A percentile compares a stretch with the other conserved stretches of the same genome.
phyloP scores from a whole-genome alignment of 2,113 vertebrate genomes.

The Dascyllus trimaculatus region DNA sequence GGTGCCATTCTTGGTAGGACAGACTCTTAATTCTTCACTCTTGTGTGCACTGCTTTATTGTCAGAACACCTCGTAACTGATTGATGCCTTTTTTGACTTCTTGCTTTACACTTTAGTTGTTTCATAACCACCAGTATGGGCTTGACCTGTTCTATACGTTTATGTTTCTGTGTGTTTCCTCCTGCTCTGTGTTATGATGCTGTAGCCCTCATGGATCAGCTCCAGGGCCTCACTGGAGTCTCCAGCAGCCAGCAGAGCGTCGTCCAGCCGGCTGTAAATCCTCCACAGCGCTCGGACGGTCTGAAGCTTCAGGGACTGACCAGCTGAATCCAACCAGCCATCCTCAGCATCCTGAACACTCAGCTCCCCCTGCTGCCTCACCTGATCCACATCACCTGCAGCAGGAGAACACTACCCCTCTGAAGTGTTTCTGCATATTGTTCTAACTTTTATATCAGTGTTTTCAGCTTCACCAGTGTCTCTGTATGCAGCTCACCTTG shows the following conservation, averaged over 20 bases:
- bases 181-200: conserved; percentile 31
- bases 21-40: too few species aligned
- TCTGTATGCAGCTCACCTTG: conserved; percentile 29
- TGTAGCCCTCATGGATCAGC: conserved; percentile 48
- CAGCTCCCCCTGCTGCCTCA: too few species aligned
- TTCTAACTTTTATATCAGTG: neutral
- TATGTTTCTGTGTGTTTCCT: neutral
- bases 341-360: conserved; percentile 9
- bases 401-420: neutral
- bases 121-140: too few species aligned
- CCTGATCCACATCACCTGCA: conserved; percentile 60
- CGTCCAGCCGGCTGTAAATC: too few species aligned
- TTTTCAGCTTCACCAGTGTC: too few species aligned
- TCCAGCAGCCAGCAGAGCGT: rapidly evolving
- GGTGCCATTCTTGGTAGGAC: too few species aligned
- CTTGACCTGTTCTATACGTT: neutral
- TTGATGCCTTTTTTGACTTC: too few species aligned
- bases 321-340: conserved; percentile 35
- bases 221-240: neutral
- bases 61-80: too few species aligned
- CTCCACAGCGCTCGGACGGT: neutral
- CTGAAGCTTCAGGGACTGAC: conserved; percentile 32
- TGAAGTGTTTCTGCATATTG: neutral
- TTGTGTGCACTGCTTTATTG: too few species aligned
- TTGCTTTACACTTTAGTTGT: too few species aligned